phyloP scores from a whole-genome alignment of 1,140 invertebrate species.

The Parasteatoda tepidariorum region DNA sequence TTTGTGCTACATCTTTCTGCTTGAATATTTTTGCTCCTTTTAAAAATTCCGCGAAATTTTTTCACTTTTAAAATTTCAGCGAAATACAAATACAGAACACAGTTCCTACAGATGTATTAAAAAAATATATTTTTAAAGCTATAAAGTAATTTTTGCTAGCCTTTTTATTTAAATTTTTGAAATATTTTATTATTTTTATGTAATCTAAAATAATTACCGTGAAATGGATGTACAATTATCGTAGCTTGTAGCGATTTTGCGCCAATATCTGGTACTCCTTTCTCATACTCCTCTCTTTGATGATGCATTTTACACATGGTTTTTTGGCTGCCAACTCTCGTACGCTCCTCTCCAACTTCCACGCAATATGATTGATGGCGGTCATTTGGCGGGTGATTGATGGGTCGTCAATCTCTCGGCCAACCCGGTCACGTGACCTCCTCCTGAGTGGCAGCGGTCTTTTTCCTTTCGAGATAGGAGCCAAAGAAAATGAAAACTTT shows the following conservation, averaged over 20 bases:
- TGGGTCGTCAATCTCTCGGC: conserved; percentile 50
- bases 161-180: no score
- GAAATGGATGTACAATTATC: no score
- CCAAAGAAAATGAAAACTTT: conserved; percentile 24
- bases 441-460: neutral
- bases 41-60: no score
- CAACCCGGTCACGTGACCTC: conserved; percentile 49
- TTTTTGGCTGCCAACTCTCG: conserved; percentile 24
- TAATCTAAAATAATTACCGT: no score
- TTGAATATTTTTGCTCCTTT: no score
- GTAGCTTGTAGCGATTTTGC: neutral
- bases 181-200: no score
- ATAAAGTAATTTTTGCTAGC: no score
- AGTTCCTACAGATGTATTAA: no score
- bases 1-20: no score
- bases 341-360: conserved; percentile 39
- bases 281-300: conserved; percentile 28
- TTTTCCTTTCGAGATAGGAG: neutral
- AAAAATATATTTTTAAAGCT: no score
- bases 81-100: no score
- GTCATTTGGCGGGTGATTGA: conserved; percentile 57
- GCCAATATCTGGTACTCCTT: neutral
- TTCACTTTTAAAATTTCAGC: no score
- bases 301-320: conserved; percentile 60
- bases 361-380: conserved; percentile 57